A percentile compares a stretch with the other conserved stretches of the same genome.
These are phyloP conservation scores for Endotricha flammealis DNA, from an alignment of 2,888 invertebrate species.

Conservation along the genomic window DNA sequence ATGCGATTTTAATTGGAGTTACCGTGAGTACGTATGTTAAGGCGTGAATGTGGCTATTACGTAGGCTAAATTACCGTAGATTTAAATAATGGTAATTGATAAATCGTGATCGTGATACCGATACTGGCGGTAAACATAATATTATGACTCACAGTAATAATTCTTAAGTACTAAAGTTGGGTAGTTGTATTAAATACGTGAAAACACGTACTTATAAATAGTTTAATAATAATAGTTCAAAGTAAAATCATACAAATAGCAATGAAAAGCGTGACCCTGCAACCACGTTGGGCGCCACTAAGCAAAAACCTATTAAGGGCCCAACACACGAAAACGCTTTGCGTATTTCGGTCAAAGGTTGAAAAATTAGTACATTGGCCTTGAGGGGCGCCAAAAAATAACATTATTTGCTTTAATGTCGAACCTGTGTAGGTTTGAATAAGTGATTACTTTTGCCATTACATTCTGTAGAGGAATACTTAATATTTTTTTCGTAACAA, in stretches of 20 bases:
- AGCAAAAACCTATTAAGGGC: conserved; percentile 18
- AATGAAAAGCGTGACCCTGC: conserved; percentile 25
- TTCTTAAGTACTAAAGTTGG: neutral
- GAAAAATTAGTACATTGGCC: conserved; percentile 9
- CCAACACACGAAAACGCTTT: conserved; percentile 15
- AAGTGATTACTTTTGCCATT: conserved; percentile 4
- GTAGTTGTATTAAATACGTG: too few species aligned
- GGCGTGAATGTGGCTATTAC: neutral
- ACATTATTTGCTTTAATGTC: conserved; percentile 8
- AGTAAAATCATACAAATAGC: conserved; percentile 30
- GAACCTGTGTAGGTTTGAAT: conserved; percentile 4
- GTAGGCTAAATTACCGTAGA: neutral
- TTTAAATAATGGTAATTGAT: neutral
- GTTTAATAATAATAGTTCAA: too few species aligned
- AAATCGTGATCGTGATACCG: neutral
- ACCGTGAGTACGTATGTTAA: neutral
- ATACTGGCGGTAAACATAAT: neutral
- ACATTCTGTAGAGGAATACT: neutral
- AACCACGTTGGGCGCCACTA: conserved; percentile 34
- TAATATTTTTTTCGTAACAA: neutral
- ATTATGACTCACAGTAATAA: neutral
- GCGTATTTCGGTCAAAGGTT: conserved; percentile 17
- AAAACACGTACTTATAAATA: too few species aligned
- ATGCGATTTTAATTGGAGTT: conserved; percentile 1
- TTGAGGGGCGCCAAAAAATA: conserved; percentile 6